Base-by-base conservation (phyloP, 2,113 vertebrate species). In the Psephotus haematonotus region DNA sequence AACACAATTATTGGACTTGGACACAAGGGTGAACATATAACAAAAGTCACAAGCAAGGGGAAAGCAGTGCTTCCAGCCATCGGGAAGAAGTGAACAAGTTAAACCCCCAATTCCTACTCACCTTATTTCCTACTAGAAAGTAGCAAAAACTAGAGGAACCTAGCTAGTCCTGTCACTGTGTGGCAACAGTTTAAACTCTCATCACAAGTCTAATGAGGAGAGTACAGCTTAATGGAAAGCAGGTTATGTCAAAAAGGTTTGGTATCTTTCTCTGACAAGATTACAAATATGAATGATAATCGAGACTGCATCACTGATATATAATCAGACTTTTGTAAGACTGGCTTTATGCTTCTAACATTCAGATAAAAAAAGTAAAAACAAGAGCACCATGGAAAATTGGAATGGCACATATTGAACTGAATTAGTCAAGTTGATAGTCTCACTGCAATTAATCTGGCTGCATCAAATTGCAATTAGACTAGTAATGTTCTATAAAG, bases 241-340 rank as follows among this genome's bases (percentile, higher is more conserved):
- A 90, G 86, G 92, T 93, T 83, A 86, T 69, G 83, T 69, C 91
- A 83, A 60, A 88, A 47, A 92, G 82, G 92, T 93, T 72, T 86
- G 49, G 41, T 72, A 60, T 80, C 39, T 90, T 86, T 71, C 76
- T 82, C 82, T 88, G 89, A 90, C 53, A 57, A 93, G 89, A 83
- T 77, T 92, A 80, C 33, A 62, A 82, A 83, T 22, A 91, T 8
- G 59, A 77, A 93, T 35, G 33, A 28, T 88, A 88, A 77, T 1
- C 3, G 53, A 81, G 59, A 33, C 67, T 72, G 15, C 49, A 28
- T 22, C 60, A 57, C 14, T 88, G 88, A 72, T 86, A 37, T 33
- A 65, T 47, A 87, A 88, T 83, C 76, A 90, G 79, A 69, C 68
- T 90, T 88, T 28, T 82, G 22, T 60, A 44, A 35, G 52, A 60